Conservation (phyloP, 2,113 vertebrate species). For the Camelus bactrianus region DNA sequence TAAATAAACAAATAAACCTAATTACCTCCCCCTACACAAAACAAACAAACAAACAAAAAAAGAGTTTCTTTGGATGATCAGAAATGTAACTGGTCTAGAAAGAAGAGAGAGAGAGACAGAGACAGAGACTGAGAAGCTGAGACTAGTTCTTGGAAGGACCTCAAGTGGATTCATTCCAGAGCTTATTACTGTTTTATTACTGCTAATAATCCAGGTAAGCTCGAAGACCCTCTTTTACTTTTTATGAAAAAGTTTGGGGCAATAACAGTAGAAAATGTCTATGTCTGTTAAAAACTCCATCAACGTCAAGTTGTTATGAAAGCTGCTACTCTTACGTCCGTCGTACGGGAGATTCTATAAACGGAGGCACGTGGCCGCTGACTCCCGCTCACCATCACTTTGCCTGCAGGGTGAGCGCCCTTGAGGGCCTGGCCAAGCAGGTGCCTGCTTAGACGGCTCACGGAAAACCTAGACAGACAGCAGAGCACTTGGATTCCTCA, state of each 20-base stretch:
- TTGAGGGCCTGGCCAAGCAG: too few relatives aligned
- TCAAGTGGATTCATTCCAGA: constrained; percentile 10
- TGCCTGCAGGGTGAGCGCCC: neutral
- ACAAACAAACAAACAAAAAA: neutral
- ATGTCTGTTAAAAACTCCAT: neutral
- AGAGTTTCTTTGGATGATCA: neutral
- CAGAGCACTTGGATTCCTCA: neutral
- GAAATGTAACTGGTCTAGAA: neutral
- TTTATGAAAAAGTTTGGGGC: neutral
- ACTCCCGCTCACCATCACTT: neutral
- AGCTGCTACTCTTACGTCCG: neutral
- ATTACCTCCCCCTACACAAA: too few relatives aligned
- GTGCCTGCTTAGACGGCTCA: too few relatives aligned
- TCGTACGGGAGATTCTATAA: neutral
- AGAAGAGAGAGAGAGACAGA: neutral
- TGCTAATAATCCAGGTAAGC: neutral
- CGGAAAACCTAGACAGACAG: neutral
- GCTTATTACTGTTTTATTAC: neutral
- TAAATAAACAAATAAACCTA: too few relatives aligned
- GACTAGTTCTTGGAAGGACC: neutral
- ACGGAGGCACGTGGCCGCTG: accelerated
- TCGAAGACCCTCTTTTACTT: neutral
- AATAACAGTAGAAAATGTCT: neutral
- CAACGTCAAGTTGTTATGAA: constrained; percentile 3
- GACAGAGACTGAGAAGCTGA: neutral